Percentiles rank a stretch among this genome's conserved stretches.
phyloP scores from a whole-genome alignment of 30 jellyfish, hydroid and myxozoan genomes.

The Cassiopea andromeda region DNA sequence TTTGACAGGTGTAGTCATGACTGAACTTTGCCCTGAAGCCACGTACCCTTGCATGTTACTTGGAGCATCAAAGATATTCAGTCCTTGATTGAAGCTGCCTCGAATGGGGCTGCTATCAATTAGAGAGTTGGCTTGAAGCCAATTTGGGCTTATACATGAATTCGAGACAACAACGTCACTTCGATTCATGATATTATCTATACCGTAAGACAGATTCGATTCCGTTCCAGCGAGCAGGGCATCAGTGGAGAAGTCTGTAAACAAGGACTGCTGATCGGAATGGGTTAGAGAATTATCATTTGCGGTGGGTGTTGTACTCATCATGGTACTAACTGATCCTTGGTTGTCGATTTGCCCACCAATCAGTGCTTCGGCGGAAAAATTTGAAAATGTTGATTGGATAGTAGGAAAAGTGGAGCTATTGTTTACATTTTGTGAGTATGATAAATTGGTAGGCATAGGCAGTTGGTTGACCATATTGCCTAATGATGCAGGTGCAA shows the following conservation, averaged over 20 bases:
- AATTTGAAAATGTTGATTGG: constrained; percentile 82
- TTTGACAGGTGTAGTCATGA: constrained; percentile 41
- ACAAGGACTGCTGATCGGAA: constrained; percentile 74
- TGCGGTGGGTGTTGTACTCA: constrained; percentile 5
- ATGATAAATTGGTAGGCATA: constrained; percentile 14
- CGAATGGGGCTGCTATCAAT: constrained; percentile 91
- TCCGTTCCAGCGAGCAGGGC: constrained; percentile 79
- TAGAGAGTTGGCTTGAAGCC: constrained; percentile 69
- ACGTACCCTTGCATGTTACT: constrained; percentile 44
- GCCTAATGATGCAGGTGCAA: constrained; percentile 88
- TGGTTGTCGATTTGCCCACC: constrained; percentile 69
- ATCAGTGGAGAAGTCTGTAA: constrained; percentile 90
- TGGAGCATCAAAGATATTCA: constrained; percentile 56
- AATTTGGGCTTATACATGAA: constrained; percentile 75
- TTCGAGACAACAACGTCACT: constrained; percentile 59
- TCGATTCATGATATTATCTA: constrained; percentile 86
- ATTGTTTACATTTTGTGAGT: constrained; percentile 7
- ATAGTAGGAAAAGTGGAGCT: constrained; percentile 64
- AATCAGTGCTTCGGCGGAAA: constrained; percentile 89
- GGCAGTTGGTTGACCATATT: constrained; percentile 63
- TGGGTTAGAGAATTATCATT: constrained; percentile 50
- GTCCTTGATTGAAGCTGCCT: constrained; percentile 81
- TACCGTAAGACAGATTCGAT: constrained; percentile 84
- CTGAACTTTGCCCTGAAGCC: constrained; percentile 3
- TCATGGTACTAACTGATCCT: constrained; percentile 9